Conservation (phyloP, 2,113 vertebrate genomes). For the Trematomus loennbergii region DNA sequence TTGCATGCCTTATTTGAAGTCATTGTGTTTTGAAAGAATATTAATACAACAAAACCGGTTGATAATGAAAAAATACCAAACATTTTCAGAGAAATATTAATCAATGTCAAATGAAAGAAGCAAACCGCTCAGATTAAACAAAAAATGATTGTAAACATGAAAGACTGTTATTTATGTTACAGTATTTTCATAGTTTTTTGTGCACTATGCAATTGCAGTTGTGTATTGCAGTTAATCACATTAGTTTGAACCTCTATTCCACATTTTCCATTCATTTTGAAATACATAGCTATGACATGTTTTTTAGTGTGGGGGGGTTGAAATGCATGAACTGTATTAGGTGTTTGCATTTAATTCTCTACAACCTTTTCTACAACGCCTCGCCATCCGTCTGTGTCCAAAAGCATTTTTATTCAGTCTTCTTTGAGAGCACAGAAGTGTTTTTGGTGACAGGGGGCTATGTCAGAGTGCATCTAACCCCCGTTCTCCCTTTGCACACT, state of each 20-base stretch:
- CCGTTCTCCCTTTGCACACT: constrained; percentile 54
- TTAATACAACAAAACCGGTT: neutral
- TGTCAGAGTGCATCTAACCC: constrained; percentile 67
- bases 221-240: neutral
- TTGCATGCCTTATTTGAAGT: neutral
- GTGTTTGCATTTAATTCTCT: constrained; percentile 74
- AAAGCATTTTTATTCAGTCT: constrained; percentile 82
- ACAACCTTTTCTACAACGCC: constrained; percentile 51
- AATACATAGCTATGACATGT: neutral
- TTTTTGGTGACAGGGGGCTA: constrained; percentile 67
- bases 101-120: neutral
- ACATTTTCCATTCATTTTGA: constrained; percentile 15
- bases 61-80: neutral
- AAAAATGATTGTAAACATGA: neutral
- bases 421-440: constrained; percentile 76
- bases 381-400: constrained; percentile 64
- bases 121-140: no score
- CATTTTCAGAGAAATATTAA: neutral
- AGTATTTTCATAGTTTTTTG: neutral
- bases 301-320: constrained; percentile 31
- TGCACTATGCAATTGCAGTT: rapidly evolving
- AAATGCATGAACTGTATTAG: constrained; percentile 77
- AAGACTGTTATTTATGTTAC: no score
- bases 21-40: neutral
- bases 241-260: neutral